Evolutionary conservation across 2,113 vertebrate species (phyloP), one percentile per base, ranked within the genome.

Genomic region (Mesitornis unicolor): DNA sequence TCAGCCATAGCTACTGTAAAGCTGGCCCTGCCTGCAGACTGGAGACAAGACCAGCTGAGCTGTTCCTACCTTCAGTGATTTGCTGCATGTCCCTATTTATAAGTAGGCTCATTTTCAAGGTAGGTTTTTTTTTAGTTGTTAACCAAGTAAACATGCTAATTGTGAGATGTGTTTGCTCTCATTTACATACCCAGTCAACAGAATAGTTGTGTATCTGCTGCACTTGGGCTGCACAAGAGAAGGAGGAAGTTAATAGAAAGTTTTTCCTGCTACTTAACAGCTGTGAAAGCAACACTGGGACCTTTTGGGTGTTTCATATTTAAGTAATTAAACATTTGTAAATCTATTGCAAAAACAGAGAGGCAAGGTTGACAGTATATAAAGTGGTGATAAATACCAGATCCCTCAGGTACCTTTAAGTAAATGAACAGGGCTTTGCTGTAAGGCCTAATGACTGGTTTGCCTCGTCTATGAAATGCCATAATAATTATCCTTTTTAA

Each of bases 401-500:
- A 92, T 98, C 97, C 96, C 97, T 95, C 57, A 97, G 97, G 96
- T 97, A 90, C 95, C 60, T 97, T 97, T 97, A 97, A 95, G 93
- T 97, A 97, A 98, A 97, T 90, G 94, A 98, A 50, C 68, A 97
- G 89, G 85, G 94, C 45, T 93, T 92, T 97, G 91, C 97, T 97
- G 76, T 95, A 91, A 97, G 95, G 89, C 95, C 97, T 98, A 97
- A 97, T 96, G 94, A 98, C 95, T 95, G 93, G 93, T 97, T 97
- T 97, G 78, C 95, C 88, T 97, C 83, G 93, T 97, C 93, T 98
- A 33, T 95, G 95, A 98, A 98, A 98, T 96, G 90, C 96, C 89
- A 84, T 97, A 93, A 97, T 98, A 97, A 98, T 98, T 97, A 97
- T 96, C 65, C 89, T 95, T 98, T 96, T 97, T 90, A 96, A 97